phyloP scores from a whole-genome alignment of 2,797 vertebrate species.

The Neostethus bicornis region DNA sequence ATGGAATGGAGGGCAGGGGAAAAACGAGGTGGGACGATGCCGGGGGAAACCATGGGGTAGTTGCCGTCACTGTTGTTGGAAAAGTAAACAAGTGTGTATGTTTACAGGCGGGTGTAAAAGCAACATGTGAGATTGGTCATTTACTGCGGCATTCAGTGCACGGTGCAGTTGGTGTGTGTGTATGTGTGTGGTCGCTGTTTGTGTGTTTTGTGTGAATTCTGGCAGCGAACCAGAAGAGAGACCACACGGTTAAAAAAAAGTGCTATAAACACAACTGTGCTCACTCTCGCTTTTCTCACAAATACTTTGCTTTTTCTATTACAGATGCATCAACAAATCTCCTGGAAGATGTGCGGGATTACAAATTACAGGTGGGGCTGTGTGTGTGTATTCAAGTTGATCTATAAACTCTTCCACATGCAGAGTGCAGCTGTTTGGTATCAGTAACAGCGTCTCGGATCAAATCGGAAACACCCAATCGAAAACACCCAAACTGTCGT shows the following conservation, averaged over 20 bases:
- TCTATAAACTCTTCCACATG: neutral
- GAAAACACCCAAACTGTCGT: too few species aligned
- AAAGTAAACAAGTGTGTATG: slow-evolving; percentile 73
- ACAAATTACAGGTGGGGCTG: neutral
- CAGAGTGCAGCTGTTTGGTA: neutral
- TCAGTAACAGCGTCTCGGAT: neutral
- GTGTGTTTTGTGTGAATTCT: slow-evolving; percentile 36
- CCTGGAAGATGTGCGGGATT: neutral
- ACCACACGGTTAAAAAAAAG: slow-evolving; percentile 41
- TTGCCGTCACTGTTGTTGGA: slow-evolving; percentile 67
- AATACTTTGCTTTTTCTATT: slow-evolving; percentile 13
- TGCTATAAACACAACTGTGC: slow-evolving; percentile 34
- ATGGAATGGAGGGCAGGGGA: slow-evolving; percentile 13
- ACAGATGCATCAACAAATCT: slow-evolving; percentile 1
- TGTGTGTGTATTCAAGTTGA: neutral
- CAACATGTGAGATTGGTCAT: slow-evolving; percentile 66
- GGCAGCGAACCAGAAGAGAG: slow-evolving; percentile 38
- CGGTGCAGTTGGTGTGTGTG: slow-evolving; percentile 32
- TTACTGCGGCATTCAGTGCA: slow-evolving; percentile 52
- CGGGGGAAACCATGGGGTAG: too few species aligned
- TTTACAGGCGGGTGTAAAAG: slow-evolving; percentile 71
- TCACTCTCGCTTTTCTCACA: slow-evolving; percentile 7
- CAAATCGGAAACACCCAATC: neutral
- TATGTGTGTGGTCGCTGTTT: slow-evolving; percentile 4
- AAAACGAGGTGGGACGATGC: too few species aligned